These are phyloP conservation scores for Madoqua kirkii DNA, from an alignment of 2,113 vertebrate species.

Conservation along the genomic window DNA sequence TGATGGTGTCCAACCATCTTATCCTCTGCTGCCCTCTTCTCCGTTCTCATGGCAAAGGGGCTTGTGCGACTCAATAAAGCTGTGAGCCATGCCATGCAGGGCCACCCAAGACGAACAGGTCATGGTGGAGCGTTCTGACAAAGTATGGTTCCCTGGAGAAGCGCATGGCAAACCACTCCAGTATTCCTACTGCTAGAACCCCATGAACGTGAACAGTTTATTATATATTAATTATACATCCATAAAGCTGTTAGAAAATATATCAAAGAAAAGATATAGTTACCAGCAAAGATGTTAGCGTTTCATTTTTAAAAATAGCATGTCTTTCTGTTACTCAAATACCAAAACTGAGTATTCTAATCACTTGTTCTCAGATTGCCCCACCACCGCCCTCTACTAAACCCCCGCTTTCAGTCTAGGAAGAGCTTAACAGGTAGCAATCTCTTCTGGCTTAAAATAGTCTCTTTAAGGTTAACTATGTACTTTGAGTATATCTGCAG, in stretches of 20 bases:
- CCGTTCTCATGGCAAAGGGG: background rate
- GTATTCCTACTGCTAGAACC: background rate
- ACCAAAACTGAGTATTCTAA: background rate
- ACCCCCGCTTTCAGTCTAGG: too few relatives aligned
- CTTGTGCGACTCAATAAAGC: background rate
- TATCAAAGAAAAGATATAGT: background rate
- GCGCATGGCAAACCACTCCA: background rate
- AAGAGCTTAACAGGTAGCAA: too few relatives aligned
- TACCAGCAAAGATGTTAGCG: background rate
- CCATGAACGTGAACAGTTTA: background rate
- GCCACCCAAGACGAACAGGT: background rate
- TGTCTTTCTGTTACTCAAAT: background rate
- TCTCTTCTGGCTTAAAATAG: background rate
- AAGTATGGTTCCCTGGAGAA: background rate
- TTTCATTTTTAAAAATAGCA: background rate
- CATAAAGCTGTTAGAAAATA: background rate
- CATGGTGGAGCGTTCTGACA: background rate
- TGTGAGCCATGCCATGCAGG: background rate
- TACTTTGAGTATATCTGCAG: background rate
- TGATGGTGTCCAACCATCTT: background rate
- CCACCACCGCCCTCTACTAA: rapidly evolving
- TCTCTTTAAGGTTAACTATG: background rate
- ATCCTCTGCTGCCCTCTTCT: background rate
- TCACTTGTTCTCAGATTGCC: background rate
- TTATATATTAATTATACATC: background rate